These are phyloP conservation scores for Ochropacha duplaris DNA, from an alignment of 2,888 invertebrate genomes.

Conservation along the genomic window DNA sequence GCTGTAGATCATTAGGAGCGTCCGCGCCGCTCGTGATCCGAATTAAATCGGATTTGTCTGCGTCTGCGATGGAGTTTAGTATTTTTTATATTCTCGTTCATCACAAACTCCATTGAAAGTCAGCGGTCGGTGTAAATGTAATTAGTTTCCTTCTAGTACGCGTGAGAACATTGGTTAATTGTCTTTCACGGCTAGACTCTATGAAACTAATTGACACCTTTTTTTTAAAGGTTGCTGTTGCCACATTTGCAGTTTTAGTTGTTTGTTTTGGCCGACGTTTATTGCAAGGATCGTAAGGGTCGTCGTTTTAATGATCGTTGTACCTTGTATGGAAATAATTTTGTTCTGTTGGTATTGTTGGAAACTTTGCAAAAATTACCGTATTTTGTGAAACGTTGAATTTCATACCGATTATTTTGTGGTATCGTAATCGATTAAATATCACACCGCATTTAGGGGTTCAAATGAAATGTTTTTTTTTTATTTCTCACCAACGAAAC, in stretches of 20 bases:
- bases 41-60: conserved; percentile 39
- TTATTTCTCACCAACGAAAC: neutral
- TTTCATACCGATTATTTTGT: too few relatives aligned
- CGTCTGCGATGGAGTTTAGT: neutral
- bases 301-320: neutral
- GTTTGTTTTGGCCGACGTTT: neutral
- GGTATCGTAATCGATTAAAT: neutral
- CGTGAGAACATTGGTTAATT: neutral
- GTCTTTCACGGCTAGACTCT: neutral
- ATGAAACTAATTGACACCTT: neutral
- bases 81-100: neutral
- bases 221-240: neutral
- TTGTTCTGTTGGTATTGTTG: neutral
- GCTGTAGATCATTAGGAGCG: conserved; percentile 42
- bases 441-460: neutral
- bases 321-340: neutral
- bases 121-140: neutral
- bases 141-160: neutral
- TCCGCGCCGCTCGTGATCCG: conserved; percentile 45
- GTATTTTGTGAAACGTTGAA: too few relatives aligned
- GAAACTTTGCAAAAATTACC: neutral
- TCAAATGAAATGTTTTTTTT: neutral
- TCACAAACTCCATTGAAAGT: neutral
- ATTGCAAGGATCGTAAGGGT: neutral
- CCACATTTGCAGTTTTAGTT: neutral